phyloP scores from a whole-genome alignment of 2,888 invertebrate species.

The Drosophila pseudotalamancana region DNA sequence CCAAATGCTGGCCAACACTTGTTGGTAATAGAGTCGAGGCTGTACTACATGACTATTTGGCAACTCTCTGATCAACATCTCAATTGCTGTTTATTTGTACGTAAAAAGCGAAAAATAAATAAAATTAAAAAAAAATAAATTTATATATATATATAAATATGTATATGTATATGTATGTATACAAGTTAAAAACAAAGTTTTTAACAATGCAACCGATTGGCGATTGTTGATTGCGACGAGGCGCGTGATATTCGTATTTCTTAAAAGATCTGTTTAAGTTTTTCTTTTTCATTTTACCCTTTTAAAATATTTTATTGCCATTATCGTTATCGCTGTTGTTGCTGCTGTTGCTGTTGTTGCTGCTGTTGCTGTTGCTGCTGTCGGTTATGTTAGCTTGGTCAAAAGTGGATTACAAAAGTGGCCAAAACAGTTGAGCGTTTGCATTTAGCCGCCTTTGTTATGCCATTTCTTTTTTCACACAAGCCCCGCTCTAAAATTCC shows the following conservation, averaged over 20 bases:
- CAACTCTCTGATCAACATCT: slow-evolving; percentile 57
- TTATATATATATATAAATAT: background rate
- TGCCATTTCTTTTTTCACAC: slow-evolving; percentile 70
- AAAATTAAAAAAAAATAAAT: background rate
- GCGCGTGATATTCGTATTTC: slow-evolving; percentile 42
- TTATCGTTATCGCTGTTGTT: slow-evolving; percentile 48
- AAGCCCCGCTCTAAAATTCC: slow-evolving; percentile 26
- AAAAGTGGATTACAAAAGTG: slow-evolving; percentile 64
- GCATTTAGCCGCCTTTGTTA: slow-evolving; percentile 62
- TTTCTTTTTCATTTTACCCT: slow-evolving; percentile 13
- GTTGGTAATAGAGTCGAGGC: too few relatives aligned
- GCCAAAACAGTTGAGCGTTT: slow-evolving; percentile 40
- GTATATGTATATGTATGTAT: too few relatives aligned
- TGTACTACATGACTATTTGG: slow-evolving; percentile 16
- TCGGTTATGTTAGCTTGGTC: slow-evolving; percentile 36
- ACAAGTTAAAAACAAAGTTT: slow-evolving; percentile 43
- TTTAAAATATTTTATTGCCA: slow-evolving; percentile 44
- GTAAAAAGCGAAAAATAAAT: background rate
- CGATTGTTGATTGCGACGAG: slow-evolving; percentile 48
- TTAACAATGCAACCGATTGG: slow-evolving; percentile 57
- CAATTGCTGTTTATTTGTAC: slow-evolving; percentile 56
- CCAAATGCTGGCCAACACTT: too few relatives aligned
- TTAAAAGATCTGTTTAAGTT: slow-evolving; percentile 9
- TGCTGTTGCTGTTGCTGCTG: slow-evolving; percentile 23
- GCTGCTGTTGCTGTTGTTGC: background rate